Base-by-base conservation (phyloP, 1,140 invertebrate species). In the Drosophila nigromelanica region DNA sequence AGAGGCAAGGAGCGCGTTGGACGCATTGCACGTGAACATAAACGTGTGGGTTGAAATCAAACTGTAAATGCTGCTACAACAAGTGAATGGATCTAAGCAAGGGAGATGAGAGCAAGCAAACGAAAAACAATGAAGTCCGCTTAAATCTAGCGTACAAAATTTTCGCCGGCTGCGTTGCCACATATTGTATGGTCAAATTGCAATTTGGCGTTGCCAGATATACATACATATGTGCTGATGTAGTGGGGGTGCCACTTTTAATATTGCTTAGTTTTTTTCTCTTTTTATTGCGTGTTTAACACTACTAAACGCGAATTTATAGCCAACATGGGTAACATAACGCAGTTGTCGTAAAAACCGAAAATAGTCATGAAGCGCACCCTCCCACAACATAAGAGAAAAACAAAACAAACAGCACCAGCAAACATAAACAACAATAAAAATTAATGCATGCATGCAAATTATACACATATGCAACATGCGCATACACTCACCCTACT, bases 261-360 rank as follows among this genome's bases (percentile, higher is more conserved):
- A 75, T 75, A 71, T 75, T 73, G 52, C 58, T 54, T 67, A 48
- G 62, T 50, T 76, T 83, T 40, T 40, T 33, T 24, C 8, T 4
- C 33, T 10, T 40, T 40, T 85, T 87, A 87, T 89, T 64, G 81
- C 86, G 78, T 90, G 87, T 82, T 90, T 85, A 89, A 85, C 85
- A 89, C 85, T 78, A 89, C 77, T 89, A 89, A 89, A 89, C 58
- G 71, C 73, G 67, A 85, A 66, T 78, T 85, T 78, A 89, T 89
- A 71, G 80, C 79, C 80, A 80, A 85, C 85, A 83, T 86, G 82
- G 82, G 82, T 76, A 87, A 72, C 82, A 87, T 86, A 87, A 86
- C 75, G 78, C 80, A 76, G 73, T 89, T 75, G 83, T 85, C 83
- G 79, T 78, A 77, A 83, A 89, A 77, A 85, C 74, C 67, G 51